Evolutionary conservation across 2,797 vertebrate species (phyloP), one percentile per base, ranked within the genome.

Genomic region (Sebastiscus tertius): DNA sequence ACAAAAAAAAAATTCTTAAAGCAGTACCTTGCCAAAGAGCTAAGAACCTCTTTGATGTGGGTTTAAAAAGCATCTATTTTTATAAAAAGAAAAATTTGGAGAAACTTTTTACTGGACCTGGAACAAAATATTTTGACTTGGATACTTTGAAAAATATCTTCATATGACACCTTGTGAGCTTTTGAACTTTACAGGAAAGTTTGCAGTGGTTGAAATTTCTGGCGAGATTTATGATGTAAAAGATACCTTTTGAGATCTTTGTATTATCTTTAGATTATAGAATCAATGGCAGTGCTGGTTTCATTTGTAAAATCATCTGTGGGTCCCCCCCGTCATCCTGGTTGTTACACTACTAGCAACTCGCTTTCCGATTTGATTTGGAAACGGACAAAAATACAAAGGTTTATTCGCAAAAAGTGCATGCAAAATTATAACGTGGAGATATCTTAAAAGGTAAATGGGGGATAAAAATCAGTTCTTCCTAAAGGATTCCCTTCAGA

Each of bases 61-160:
- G 97, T 99, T 98, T 98, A 95, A 96, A 96, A 99, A 98, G 97
- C 97, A 96, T 99, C 97, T 99, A 99, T 99, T 98, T 98, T 99
- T 99, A 97, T 99, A 96, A 97, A 96, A 96, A 96, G 93, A 96
- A 95, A 96, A 98, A 98, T 97, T 99, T 98, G 97, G 97, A 98
- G 96, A 98, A 98, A 97, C 97, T 99, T 99, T 99, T 98, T 99
- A 99, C 97, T 97, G 97, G 97, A 98, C 97, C 97, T 98, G 97
- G 97, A 98, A 98, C 97, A 98, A 98, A 95, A 98, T 99, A 99
- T 99, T 99, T 99, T 99, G 97, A 99, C 97, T 98, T 98, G 97
- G 97, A 97, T 98, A 98, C 97, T 99, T 98, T 98, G 97, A 97
- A 95, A 99, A 98, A 98, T 98, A 97, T 98, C 97, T 99, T 98